A percentile compares a stretch with the other conserved stretches of the same genome.
Evolutionary conservation across 2,113 vertebrate genomes (phyloP).

Genomic region (Sinocyclocheilus anophthalmus): DNA sequence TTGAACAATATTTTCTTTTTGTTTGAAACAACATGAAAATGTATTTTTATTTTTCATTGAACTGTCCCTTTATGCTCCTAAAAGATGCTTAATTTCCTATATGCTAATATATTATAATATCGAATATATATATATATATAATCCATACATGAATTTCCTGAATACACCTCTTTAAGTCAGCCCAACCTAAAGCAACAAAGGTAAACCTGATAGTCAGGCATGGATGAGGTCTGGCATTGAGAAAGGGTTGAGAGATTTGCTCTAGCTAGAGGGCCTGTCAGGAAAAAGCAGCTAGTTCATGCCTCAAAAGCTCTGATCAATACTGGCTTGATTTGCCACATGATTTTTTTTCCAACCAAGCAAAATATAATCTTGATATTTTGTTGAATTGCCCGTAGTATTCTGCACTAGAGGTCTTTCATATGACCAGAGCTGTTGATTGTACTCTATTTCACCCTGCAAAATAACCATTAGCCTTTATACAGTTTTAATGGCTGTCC

Average conservation of each 20-base stretch:
- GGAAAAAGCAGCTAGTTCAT: slow-evolving; percentile 62
- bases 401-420: not conserved
- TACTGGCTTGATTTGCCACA: slow-evolving; percentile 68
- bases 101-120: not conserved
- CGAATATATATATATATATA: too few relatives aligned
- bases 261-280: slow-evolving; percentile 65
- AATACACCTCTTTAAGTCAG: not conserved
- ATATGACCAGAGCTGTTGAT: not conserved
- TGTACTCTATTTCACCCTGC: not conserved
- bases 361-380: slow-evolving; percentile 51
- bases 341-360: slow-evolving; percentile 60
- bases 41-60: not conserved
- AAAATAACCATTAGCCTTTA: slow-evolving; percentile 12
- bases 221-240: slow-evolving; percentile 2
- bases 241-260: slow-evolving; percentile 66
- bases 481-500: slow-evolving; percentile 8
- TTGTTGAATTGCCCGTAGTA: not conserved
- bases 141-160: not conserved
- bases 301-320: slow-evolving; percentile 71
- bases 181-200: slow-evolving; percentile 31
- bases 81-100: not conserved
- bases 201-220: slow-evolving; percentile 47
- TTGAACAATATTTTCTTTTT: too few relatives aligned
- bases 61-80: not conserved
- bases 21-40: too few relatives aligned